Base-by-base conservation (phyloP, 53 echinoderm and acorn worm species). In the Henricia sp. region DNA sequence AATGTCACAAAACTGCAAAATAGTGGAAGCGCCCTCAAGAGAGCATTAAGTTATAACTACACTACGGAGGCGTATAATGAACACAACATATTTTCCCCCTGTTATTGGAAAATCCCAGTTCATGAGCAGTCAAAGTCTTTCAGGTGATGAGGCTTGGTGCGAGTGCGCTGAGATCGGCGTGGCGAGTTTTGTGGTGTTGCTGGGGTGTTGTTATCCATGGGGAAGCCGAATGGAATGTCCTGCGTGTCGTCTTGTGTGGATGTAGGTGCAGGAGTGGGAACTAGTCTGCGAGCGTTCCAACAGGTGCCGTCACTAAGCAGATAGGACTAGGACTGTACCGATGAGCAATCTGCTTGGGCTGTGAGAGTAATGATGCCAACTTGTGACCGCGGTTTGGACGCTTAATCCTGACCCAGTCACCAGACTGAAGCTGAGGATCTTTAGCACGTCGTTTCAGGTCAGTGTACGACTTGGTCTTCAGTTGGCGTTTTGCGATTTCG, bases 221-320 rank as follows among this genome's bases (percentile, higher is more conserved):
- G 48, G 17, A 68, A 68, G 24, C 68, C 38, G 68, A 68, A 40
- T 40, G 48, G 30, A 5, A 70, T 4, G 53, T 72, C 52, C n/a
- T 5, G 73, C 10, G 26, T 1, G 25, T 41, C 33, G 50, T 46
- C 66, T 5, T 65, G 63, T 29, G 32, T 30, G 21, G 62, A 4
- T 46, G 42, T 20, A 16, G 46, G 65, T 1, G 40, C 19, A 26
- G 28, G 34, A 21, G 82, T 65, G 17, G 82, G 65, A 52, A 84
- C 35, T 3, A 89, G 77, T 39, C 84, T 30, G 44, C 69, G 53
- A 23, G 89, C 39, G 42, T 89, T 89, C 89, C 89, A 89, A n/a
- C 63, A 50, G 6, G 84, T 83, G 17, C 65, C 58, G 56, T 89
- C 89, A 42, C 40, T 50, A 1, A 89, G 77, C n/a, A 53, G 40